Base-by-base conservation (phyloP, 2,113 vertebrate genomes). In the Gopherus evgoodei region DNA sequence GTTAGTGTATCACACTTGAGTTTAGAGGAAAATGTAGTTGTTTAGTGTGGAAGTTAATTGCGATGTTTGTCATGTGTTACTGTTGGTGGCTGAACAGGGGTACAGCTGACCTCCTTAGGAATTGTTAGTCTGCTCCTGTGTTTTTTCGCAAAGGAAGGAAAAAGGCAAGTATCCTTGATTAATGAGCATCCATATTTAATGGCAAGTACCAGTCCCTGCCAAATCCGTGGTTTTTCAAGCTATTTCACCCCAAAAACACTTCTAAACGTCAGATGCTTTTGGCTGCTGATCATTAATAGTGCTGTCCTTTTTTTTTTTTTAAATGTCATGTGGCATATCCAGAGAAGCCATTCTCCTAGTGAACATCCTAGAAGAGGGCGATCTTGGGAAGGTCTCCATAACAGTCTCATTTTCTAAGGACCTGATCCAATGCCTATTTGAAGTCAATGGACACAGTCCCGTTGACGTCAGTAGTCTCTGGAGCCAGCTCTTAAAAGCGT, bases 1-100 rank as follows among this genome's bases (percentile, higher is more conserved):
- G 38, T 14, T 4, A 12, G 56, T n/a, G 83, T 80, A 52, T 85
- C 56, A n/a, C 38, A 5, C 0, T 0, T 1, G 78, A 2, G 83
- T 19, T 31, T 47, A 72, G 93, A 83, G 85, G 49, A n/a, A 8
- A n/a, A 78, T 35, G 6, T 21, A 5, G 1, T 14, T 50, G 75
- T 47, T 78, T 44, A 29, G 25, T 78, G 24, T 0, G 0, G 75
- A 69, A 85, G 13, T 22, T 47, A 47, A 25, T 38, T 52, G 35
- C 4, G 11, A 29, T 52, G 25, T 50, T 85, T 85, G 59, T 85
- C 47, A n/a, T n/a, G 8, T 69, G 24, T 69, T 78, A 47, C 75
- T 16, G 54, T 82, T 86, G 90, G 85, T 81, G 44, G 72, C 56
- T 69, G 79, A 50, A 75, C 80, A 47, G 62, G 53, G 76, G 13